phyloP scores from a whole-genome alignment of 2,888 invertebrate genomes.

The Cryptocephalus primarius region DNA sequence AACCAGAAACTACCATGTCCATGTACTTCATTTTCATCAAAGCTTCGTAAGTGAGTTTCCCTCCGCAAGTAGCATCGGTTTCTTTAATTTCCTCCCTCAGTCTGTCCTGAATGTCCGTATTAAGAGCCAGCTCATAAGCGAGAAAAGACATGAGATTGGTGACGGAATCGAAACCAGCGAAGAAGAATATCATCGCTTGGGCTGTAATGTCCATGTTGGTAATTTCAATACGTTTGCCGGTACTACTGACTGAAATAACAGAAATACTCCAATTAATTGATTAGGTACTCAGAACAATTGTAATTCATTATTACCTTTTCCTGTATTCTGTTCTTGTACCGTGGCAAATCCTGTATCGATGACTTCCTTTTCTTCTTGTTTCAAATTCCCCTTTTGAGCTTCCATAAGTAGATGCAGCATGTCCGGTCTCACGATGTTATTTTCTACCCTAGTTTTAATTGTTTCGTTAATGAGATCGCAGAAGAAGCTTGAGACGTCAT shows the following conservation, averaged over 20 bases:
- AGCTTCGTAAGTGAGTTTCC: slow-evolving; percentile 15
- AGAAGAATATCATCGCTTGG: too few relatives aligned
- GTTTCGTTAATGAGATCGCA: slow-evolving; percentile 13
- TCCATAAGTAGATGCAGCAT: slow-evolving; percentile 44
- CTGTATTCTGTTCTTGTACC: slow-evolving; percentile 16
- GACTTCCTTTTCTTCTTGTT: slow-evolving; percentile 27
- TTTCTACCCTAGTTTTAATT: slow-evolving; percentile 16
- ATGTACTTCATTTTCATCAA: slow-evolving; percentile 41
- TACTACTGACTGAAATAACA: too few relatives aligned
- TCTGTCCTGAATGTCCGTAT: slow-evolving; percentile 33
- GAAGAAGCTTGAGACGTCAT: slow-evolving; percentile 5
- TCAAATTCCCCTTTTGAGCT: slow-evolving; percentile 30
- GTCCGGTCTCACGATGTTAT: slow-evolving; percentile 19
- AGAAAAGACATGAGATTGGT: too few relatives aligned
- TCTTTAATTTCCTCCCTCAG: slow-evolving; percentile 23
- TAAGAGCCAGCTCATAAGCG: too few relatives aligned
- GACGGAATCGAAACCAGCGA: too few relatives aligned
- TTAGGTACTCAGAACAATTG: too few relatives aligned
- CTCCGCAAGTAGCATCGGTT: too few relatives aligned
- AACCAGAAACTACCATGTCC: slow-evolving; percentile 29
- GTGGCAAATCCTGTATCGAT: slow-evolving; percentile 22
- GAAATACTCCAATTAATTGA: too few relatives aligned
- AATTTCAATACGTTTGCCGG: slow-evolving; percentile 41
- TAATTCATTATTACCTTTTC: background rate
- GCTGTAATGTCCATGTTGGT: slow-evolving; percentile 40